Evolutionary conservation across 2,113 vertebrate species (phyloP).

Genomic region (Notechis scutatus): DNA sequence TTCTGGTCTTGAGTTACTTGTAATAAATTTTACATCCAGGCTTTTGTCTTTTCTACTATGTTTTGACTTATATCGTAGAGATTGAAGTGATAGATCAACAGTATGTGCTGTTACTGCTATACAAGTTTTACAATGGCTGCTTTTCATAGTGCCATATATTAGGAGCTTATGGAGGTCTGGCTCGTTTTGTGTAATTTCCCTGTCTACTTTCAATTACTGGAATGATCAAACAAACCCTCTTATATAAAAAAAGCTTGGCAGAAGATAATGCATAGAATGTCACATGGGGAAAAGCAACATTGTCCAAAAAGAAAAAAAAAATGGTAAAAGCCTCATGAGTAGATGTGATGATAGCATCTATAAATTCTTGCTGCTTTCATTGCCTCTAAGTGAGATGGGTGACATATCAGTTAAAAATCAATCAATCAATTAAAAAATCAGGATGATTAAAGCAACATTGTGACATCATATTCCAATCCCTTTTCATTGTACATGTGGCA

Average conservation of each 20-base stretch:
- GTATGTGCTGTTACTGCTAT: background rate
- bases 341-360: background rate
- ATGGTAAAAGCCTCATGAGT: background rate
- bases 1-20: background rate
- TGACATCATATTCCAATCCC: background rate
- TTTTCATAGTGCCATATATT: constrained; percentile 22
- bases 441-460: background rate
- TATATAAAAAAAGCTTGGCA: background rate
- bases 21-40: constrained; percentile 5
- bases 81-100: constrained; percentile 18
- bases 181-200: background rate
- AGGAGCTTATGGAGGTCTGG: background rate
- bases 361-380: background rate
- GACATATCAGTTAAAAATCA: background rate
- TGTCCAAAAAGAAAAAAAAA: background rate
- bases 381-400: too few species aligned
- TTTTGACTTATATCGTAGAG: background rate
- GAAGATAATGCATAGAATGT: background rate
- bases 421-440: background rate
- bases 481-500: background rate
- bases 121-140: constrained; percentile 22
- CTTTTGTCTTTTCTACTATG: background rate
- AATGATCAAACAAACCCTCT: background rate
- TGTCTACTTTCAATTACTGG: background rate
- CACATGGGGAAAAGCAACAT: background rate